Evolutionary conservation across 2,113 vertebrate genomes (phyloP).

Genomic region (Menidia beryllina): DNA sequence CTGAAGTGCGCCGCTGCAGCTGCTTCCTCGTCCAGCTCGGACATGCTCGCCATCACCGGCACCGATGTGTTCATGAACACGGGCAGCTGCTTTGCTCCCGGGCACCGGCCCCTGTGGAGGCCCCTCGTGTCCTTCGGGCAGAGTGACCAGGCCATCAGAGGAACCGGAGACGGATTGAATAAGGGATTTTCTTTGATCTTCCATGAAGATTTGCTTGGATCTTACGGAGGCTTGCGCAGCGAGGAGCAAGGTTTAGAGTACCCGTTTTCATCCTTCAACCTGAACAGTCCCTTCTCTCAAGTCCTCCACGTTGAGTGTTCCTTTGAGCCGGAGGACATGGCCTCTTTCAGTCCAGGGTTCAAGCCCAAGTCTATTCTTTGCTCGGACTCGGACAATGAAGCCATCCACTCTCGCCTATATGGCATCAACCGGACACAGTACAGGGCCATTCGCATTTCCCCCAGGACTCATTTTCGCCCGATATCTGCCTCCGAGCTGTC

Average conservation of each 20-base stretch:
- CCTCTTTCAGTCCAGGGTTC: slow-evolving; percentile 95
- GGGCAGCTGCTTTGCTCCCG: slow-evolving; percentile 92
- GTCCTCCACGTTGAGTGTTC: slow-evolving; percentile 99
- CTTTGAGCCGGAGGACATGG: slow-evolving; percentile 95
- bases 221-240: slow-evolving; percentile 90
- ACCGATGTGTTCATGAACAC: slow-evolving; percentile 97
- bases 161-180: slow-evolving; percentile 89
- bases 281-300: slow-evolving; percentile 97
- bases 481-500: slow-evolving; percentile 98
- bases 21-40: slow-evolving; percentile 77
- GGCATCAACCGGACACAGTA: slow-evolving; percentile 95
- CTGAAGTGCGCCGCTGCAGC: slow-evolving; percentile 88
- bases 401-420: slow-evolving; percentile 90
- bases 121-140: slow-evolving; percentile 93
- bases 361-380: slow-evolving; percentile 98
- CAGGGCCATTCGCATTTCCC: slow-evolving; percentile 97
- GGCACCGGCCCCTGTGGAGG: slow-evolving; percentile 94
- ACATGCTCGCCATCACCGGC: slow-evolving; percentile 94
- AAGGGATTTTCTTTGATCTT: slow-evolving; percentile 99
- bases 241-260: slow-evolving; percentile 94
- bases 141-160: slow-evolving; percentile 86
- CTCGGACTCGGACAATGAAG: slow-evolving; percentile 93
- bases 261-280: slow-evolving; percentile 94
- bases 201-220: slow-evolving; percentile 98
- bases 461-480: slow-evolving; percentile 98